Conservation (phyloP, 2,888 invertebrate genomes). For the Boloria euphrosyne region DNA sequence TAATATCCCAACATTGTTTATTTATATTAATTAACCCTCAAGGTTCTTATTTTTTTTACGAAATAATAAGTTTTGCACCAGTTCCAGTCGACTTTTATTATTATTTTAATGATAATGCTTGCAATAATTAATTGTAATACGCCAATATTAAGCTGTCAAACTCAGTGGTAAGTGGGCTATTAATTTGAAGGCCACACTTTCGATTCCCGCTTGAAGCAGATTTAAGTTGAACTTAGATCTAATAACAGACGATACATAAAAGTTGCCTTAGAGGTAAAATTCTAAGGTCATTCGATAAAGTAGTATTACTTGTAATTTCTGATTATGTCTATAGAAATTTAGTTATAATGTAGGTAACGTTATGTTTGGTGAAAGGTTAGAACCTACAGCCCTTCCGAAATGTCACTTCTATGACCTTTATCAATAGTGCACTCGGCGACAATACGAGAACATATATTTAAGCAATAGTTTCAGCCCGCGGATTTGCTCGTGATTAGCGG, state of each 20-base stretch:
- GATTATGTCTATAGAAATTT: neutral
- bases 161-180: neutral
- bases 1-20: too few species aligned
- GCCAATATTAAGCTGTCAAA: slow-evolving; percentile 9
- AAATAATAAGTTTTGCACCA: too few species aligned
- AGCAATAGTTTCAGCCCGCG: too few species aligned
- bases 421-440: neutral
- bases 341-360: neutral
- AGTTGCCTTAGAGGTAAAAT: neutral
- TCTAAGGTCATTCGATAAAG: neutral
- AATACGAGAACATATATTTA: neutral
- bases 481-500: too few species aligned
- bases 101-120: too few species aligned
- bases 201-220: slow-evolving; percentile 2
- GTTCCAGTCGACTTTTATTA: too few species aligned
- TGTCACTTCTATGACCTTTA: slow-evolving; percentile 6
- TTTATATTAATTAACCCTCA: too few species aligned
- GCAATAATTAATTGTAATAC: too few species aligned
- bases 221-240: neutral
- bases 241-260: neutral
- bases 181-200: slow-evolving; percentile 13
- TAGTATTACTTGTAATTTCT: neutral
- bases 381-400: slow-evolving; percentile 7
- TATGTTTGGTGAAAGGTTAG: slow-evolving; percentile 10
- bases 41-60: too few species aligned